phyloP scores from a whole-genome alignment of 2,888 invertebrate species.

The Chloromyia formosa region DNA sequence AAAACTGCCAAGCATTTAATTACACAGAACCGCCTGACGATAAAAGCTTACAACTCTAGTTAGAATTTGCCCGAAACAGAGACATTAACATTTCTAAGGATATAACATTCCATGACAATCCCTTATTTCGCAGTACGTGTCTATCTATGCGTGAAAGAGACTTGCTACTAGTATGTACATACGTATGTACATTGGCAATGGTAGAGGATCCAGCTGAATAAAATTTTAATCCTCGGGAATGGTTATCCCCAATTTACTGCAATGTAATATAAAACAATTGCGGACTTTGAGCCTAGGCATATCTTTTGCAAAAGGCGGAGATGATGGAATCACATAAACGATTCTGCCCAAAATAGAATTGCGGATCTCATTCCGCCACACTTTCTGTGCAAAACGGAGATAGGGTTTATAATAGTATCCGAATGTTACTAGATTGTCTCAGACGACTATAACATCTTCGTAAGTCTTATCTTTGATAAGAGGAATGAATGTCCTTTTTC shows the following conservation, averaged over 20 bases:
- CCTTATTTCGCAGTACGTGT: not conserved
- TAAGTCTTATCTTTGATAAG: slow-evolving; percentile 38
- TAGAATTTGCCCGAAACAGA: slow-evolving; percentile 1
- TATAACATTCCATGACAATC: slow-evolving; percentile 1
- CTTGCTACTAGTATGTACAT: not conserved
- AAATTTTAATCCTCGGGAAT: slow-evolving; percentile 38
- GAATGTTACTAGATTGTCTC: not conserved
- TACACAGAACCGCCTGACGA: slow-evolving; percentile 16
- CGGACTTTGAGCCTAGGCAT: slow-evolving; percentile 14
- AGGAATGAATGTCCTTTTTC: slow-evolving; percentile 6
- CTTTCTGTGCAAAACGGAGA: not conserved
- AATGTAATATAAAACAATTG: slow-evolving; percentile 39
- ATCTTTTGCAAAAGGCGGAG: not conserved
- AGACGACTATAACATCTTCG: slow-evolving; percentile 9
- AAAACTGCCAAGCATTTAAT: slow-evolving; percentile 18
- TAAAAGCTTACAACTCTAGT: not conserved
- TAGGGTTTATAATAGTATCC: slow-evolving; percentile 7
- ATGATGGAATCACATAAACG: slow-evolving; percentile 12
- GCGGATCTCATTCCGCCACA: slow-evolving; percentile 15
- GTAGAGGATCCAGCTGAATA: slow-evolving; percentile 15
- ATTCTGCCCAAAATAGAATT: not conserved
- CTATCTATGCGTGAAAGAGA: not conserved
- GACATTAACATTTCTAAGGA: slow-evolving; percentile 35
- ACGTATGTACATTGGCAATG: not conserved
- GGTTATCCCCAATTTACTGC: slow-evolving; percentile 41